Base-by-base conservation (phyloP, 2,113 vertebrate genomes). In the Lethenteron camtschaticum region DNA sequence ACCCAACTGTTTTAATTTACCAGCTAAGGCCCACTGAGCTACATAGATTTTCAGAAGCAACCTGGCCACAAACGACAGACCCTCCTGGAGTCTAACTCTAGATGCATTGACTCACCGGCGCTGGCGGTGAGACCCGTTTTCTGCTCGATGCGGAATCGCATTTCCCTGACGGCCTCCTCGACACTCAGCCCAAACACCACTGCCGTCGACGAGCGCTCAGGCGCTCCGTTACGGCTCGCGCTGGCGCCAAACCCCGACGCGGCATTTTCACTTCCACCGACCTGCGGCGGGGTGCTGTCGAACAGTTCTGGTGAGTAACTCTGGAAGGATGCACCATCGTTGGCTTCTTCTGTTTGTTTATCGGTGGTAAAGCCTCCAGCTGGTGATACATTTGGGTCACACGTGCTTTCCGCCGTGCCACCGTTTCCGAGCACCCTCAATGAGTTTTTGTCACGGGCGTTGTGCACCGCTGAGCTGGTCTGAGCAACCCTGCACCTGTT, bases 61-160 rank as follows among this genome's bases (percentile, higher is more conserved):
- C 5, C 41, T 41, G 41, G 41, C 41, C 41, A 41, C 41, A 41
- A 41, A 41, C 6, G 41, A 41, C 41, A 7, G 41, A 41, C 41
- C 5, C 41, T 41, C 41, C 41, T 41, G 41, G 41, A 41, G 41
- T 41, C 41, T 41, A 41, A 41, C 41, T 41, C 41, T 7, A n/a
- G 60, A 66, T 66, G 16, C 16, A 20, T 10, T 14, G 7, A 11
- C 73, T 76, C 79, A 96, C 92, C 94, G 81, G 94, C 92, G 74
- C 94, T 99, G 70, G 94, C 90, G 68, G 94, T 99, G 72, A 97
- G 77, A 4, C 74, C 80, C 57, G 90, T 99, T 81, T 86, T 91
- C 77, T 90, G 89, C 74, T 99, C 82, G 63, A 97, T 90, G 66
- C 85, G 86, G 76, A 95, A 96, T 59, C 94, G 88, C 82, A 97